Evolutionary conservation across 2,888 invertebrate genomes (phyloP).

Genomic region (Odontocolon sp.): DNA sequence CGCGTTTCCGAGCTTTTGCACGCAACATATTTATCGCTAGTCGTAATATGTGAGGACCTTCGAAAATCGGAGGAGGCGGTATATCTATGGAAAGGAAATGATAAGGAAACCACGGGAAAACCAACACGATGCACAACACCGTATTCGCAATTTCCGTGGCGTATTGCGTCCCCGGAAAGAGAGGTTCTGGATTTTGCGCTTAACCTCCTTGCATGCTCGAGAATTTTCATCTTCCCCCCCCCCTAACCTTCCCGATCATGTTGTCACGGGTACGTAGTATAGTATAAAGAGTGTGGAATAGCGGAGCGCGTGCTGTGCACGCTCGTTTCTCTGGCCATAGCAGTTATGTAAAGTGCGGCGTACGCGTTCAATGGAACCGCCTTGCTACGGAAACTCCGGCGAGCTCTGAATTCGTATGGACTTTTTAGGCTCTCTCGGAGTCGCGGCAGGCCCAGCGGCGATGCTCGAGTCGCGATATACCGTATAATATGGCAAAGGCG

Average conservation of each 20-base stretch:
- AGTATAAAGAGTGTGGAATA: too few species aligned
- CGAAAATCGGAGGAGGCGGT: not conserved
- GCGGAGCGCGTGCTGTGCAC: too few species aligned
- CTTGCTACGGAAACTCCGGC: constrained; percentile 39
- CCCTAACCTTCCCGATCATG: not conserved
- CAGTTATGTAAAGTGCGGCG: constrained; percentile 56
- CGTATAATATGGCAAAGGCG: constrained; percentile 7
- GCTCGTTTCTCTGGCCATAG: constrained; percentile 36
- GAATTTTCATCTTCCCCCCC: not conserved
- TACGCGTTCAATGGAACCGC: constrained; percentile 39
- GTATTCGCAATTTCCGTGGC: constrained; percentile 32
- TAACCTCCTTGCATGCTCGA: constrained; percentile 22
- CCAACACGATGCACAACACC: constrained; percentile 1
- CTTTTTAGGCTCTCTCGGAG: constrained; percentile 29
- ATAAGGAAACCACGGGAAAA: not conserved
- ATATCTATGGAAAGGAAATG: not conserved
- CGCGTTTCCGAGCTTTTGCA: constrained; percentile 1
- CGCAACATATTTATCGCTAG: constrained; percentile 18
- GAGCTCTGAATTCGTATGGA: constrained; percentile 50
- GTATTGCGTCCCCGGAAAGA: constrained; percentile 10
- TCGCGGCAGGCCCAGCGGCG: not conserved
- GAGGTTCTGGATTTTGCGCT: constrained; percentile 25
- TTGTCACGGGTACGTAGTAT: not conserved
- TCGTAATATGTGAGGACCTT: constrained; percentile 18
- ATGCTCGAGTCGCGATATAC: constrained; percentile 27